Conservation (phyloP, 1,140 invertebrate genomes). For the Aphelinus atriplicis region DNA sequence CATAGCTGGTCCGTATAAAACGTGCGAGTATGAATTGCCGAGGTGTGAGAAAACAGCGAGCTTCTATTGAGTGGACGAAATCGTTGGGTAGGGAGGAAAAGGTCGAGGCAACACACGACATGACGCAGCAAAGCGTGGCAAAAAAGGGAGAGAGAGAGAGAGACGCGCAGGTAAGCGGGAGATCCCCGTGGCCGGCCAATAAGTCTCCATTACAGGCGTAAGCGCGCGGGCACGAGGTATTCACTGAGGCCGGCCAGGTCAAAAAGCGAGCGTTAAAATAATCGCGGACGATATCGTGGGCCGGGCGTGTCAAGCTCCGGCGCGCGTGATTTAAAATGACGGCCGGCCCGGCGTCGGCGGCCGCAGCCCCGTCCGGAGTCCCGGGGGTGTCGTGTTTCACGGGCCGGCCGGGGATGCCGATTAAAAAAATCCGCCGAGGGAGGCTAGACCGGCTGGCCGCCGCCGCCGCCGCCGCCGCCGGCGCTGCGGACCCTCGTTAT, state of each 20-base stretch:
- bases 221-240: too few relatives aligned
- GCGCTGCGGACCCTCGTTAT: constrained; percentile 55
- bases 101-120: too few relatives aligned
- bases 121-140: too few relatives aligned
- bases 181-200: constrained; percentile 9
- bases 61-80: too few relatives aligned
- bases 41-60: too few relatives aligned
- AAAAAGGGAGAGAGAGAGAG: too few relatives aligned
- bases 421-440: constrained; percentile 34
- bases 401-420: constrained; percentile 4
- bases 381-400: constrained; percentile 60
- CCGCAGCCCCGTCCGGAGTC: constrained; percentile 21
- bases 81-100: too few relatives aligned
- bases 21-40: too few relatives aligned
- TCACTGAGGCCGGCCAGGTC: background rate
- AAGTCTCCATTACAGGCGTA: constrained; percentile 27
- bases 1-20: too few relatives aligned
- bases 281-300: background rate
- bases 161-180: too few relatives aligned
- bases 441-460: constrained; percentile 18
- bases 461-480: constrained; percentile 39
- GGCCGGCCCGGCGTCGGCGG: constrained; percentile 44
- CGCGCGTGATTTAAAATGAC: constrained; percentile 60
- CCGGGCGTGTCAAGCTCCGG: background rate
- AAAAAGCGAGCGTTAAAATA: background rate